A percentile compares a stretch with the other conserved stretches of the same genome.
Evolutionary conservation across 2,113 vertebrate species (phyloP).

Genomic region (Pteronura brasiliensis): DNA sequence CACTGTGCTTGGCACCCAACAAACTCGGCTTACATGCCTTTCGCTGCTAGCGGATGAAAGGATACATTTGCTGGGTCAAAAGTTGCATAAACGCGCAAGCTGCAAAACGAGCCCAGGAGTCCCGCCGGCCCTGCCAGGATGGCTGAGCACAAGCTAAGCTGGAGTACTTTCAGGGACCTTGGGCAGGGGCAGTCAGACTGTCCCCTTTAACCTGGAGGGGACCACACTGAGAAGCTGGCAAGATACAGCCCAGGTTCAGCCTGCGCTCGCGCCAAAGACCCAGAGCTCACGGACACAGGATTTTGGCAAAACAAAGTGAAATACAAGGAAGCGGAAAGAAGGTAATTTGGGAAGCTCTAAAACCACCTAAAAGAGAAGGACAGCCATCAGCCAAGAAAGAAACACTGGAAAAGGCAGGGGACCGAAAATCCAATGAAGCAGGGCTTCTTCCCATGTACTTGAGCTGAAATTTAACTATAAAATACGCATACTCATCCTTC

Average conservation of each 20-base stretch:
- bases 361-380: neutral
- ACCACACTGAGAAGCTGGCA: neutral
- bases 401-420: neutral
- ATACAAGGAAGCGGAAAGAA: neutral
- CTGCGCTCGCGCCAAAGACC: neutral
- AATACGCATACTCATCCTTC: slow-evolving; percentile 1
- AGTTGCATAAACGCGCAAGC: neutral
- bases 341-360: neutral
- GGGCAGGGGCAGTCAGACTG: neutral
- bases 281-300: neutral
- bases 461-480: neutral
- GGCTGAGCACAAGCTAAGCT: neutral
- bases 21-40: neutral
- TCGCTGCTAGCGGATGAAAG: neutral
- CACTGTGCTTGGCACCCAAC: neutral
- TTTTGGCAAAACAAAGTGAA: neutral
- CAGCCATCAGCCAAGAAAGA: neutral
- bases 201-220: neutral
- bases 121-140: neutral
- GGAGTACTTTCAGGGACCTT: neutral
- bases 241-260: neutral
- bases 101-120: neutral
- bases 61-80: neutral
- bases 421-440: neutral
- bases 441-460: neutral